Evolutionary conservation across 2,797 vertebrate genomes (phyloP), one percentile per base, ranked within the genome.

Genomic region (Sebastes goodei): DNA sequence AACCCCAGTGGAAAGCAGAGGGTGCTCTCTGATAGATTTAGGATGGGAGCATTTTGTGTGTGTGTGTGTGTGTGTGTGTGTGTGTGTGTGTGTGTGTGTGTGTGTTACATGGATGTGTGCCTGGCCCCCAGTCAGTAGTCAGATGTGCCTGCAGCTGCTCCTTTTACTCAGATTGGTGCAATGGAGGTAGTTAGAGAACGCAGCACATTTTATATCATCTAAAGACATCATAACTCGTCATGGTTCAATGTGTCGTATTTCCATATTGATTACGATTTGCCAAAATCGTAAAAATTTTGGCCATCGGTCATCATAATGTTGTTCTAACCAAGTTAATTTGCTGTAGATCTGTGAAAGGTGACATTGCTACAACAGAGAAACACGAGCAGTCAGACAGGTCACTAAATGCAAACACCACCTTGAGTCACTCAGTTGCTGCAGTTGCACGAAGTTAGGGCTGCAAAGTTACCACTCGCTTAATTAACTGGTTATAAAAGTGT

Each of bases 21-120:
- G 78, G 76, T 86, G 81, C 82, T 91, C 83, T 89, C 87, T 86
- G 91, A 88, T 91, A 90, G 89, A 95, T 94, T 90, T 83, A 35
- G 74, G 88, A 93, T 90, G 29, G 79, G 78, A 87, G 84, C 64
- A 62, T 89, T 91, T 82, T 60, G 62, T n/a, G 32, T 66, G 52
- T 64, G 53, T 20, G 10, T 56, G 62, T n/a, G 32, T 66, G 52
- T 64, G 53, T 20, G 10, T 56, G 71, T 71, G 32, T 71, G 49
- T 71, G 52, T 20, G 32, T 71, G 49, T 71, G 52, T 20, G 32
- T 71, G 49, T 71, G 52, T 20, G 71, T 71, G 71, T 71, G 52
- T 20, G 12, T 60, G 64, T 27, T 27, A 60, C 10, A 20, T 72
- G 21, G 78, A 83, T 62, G 56, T 73, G 74, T 49, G 73, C n/a